Evolutionary conservation across 2,113 vertebrate genomes (phyloP), one percentile per base, ranked within the genome.

Genomic region (Protomyctophum bolini): DNA sequence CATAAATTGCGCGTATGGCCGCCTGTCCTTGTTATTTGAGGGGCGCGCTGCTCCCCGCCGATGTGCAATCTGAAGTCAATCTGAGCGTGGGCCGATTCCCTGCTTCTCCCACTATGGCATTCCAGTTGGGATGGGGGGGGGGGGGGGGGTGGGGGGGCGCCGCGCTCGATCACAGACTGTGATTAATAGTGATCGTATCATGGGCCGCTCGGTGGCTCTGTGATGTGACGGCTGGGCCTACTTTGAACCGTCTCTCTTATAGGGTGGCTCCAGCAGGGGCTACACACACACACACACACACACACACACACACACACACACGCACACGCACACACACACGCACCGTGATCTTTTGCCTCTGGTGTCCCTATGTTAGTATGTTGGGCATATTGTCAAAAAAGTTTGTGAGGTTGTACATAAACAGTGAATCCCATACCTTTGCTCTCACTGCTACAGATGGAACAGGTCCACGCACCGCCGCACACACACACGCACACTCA

Each of bases 11-110:
- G 58, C 54, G 15, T 73, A 69, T 50, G 56, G 76, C 61, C 15
- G 47, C 82, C 58, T 63, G 69, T 75, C 52, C 56, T 63, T 71
- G 66, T 86, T 79, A 66, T 51, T 77, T 63, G 75, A 67, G 33
- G 63, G 74, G 64, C 48, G 48, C 11, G 11, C 57, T 3, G 8
- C 54, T n/a, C 48, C 61, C 60, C 7, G 46, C 71, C 76, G 70
- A 78, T 81, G 80, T 80, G 84, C 83, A 85, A 83, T 86, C 80
- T 88, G 84, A 85, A 83, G 83, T 83, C 77, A 79, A 83, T 84
- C 82, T 82, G 65, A 80, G 75, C 49, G 14, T 2, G 60, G 63
- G 72, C 62, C 2, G 69, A 67, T 67, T 86, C 80, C 67, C 81
- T 81, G 79, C 81, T 81, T 82, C 83, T 82, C 83, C 79, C 75